phyloP scores from a whole-genome alignment of 2,888 invertebrate genomes.

The Acanthosepion esculentum region DNA sequence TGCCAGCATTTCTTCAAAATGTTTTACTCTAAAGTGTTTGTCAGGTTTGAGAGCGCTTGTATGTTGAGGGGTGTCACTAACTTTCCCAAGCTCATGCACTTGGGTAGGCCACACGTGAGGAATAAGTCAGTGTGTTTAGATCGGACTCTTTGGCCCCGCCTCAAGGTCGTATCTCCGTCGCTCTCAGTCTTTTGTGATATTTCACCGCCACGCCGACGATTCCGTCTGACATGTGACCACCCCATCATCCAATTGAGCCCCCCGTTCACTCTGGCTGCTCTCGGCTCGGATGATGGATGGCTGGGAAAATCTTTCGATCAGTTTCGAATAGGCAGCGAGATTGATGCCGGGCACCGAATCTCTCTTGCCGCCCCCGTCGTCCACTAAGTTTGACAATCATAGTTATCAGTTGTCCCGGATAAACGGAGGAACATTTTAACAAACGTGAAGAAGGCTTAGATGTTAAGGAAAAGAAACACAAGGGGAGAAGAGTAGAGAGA shows the following conservation, averaged over 20 bases:
- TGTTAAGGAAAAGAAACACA: neutral
- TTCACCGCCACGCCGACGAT: constrained; percentile 13
- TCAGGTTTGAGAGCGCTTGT: too few relatives aligned
- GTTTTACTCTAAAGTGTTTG: too few relatives aligned
- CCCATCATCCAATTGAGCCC: neutral
- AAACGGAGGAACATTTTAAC: neutral
- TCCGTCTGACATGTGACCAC: neutral
- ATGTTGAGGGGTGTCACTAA: too few relatives aligned
- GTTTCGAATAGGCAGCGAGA: neutral
- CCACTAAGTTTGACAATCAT: neutral
- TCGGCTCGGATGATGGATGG: neutral
- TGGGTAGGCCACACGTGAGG: too few relatives aligned
- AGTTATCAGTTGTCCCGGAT: neutral
- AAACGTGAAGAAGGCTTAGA: neutral
- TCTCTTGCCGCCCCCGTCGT: too few relatives aligned
- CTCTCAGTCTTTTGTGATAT: neutral
- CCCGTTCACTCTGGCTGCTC: neutral
- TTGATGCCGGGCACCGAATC: neutral
- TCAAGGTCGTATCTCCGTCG: neutral
- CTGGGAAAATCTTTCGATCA: neutral
- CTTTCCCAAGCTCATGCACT: too few relatives aligned
- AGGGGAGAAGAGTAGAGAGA: neutral
- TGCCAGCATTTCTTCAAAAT: too few relatives aligned
- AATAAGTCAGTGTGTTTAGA: neutral
- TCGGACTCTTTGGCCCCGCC: neutral